These are phyloP conservation scores for Linepithema humile DNA, from an alignment of 1,140 invertebrate genomes.

Conservation along the genomic window DNA sequence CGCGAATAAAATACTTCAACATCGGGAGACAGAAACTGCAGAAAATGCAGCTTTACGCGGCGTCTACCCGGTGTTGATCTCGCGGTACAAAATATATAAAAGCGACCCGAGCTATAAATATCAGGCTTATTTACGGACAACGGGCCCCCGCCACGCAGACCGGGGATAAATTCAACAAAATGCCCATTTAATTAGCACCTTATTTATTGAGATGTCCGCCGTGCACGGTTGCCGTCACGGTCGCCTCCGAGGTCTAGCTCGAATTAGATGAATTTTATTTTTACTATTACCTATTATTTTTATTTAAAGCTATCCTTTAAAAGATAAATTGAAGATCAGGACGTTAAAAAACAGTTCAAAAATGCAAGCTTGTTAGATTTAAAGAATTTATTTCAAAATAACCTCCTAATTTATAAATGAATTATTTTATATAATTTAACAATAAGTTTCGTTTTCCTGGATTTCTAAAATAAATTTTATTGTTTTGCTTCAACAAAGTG, in stretches of 20 bases:
- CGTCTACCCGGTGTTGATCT: slow-evolving; percentile 36
- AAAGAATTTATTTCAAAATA: not conserved
- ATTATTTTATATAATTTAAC: not conserved
- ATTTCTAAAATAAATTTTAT: not conserved
- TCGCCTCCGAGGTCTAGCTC: not conserved
- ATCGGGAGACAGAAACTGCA: slow-evolving; percentile 71
- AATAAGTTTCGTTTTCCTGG: not conserved
- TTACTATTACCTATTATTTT: too few species aligned
- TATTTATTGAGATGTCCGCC: slow-evolving; percentile 83
- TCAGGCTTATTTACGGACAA: slow-evolving; percentile 81
- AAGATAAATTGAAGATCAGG: not conserved
- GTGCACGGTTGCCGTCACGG: not conserved
- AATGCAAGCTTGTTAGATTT: not conserved
- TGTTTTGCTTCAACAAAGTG: not conserved
- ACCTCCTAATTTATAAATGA: not conserved
- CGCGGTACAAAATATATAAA: slow-evolving; percentile 48
- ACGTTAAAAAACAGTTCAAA: not conserved
- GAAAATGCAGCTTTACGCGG: slow-evolving; percentile 68
- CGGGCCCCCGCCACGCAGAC: slow-evolving; percentile 63
- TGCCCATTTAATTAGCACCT: slow-evolving; percentile 84
- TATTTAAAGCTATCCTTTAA: not conserved
- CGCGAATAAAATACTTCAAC: slow-evolving; percentile 68
- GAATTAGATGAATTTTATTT: slow-evolving; percentile 4
- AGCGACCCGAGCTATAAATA: slow-evolving; percentile 78
- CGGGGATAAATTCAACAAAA: slow-evolving; percentile 82